Base-by-base conservation (phyloP, 2,888 invertebrate genomes). In the Galerucella pusilla region DNA sequence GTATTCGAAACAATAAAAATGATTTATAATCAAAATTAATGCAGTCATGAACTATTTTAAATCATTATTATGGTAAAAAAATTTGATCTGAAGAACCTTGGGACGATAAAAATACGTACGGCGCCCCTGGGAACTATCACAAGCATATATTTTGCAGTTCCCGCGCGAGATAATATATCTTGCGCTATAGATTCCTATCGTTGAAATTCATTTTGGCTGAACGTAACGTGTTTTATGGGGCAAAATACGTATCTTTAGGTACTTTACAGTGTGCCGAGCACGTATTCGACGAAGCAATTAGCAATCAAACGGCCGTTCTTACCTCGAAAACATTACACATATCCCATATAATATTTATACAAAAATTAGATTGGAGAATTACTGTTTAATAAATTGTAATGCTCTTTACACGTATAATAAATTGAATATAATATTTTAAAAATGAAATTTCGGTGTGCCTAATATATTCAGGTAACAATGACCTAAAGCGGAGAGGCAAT, bases 381-480 rank as follows among this genome's bases (percentile, higher is more conserved):
- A 35, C 35, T 35, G 35, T 35, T 35, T 6, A 6, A 5, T 35
- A 35, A 35, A 6, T 5, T 35, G 1, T 35, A 35, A 6, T 35
- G 35, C 35, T 35, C 35, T 60, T 60, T 10, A 57, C 57, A 20
- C 16, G 57, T 60, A n/a, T n/a, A 11, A 52, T 12, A 35, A 25
- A 60, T 66, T 49, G 35, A 72, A 67, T 72, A 72, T 72, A 42
- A 59, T 67, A 45, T 57, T 71, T 64, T 46, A 64, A 63, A 76
- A 76, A 70, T 74, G 28, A 28, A 73, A 74, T 75, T 75, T 73
- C 28, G 46, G 66, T 71, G 75, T 75, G 70, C 70, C 74, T 77
- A 76, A 74, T 71, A 61, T 69, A 35, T 5, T 66, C 61, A 74
- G 70, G 74, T 79, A 77, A 75, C 76, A 75, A 79, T 77, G 77